A percentile compares a stretch with the other conserved stretches of the same genome.
Evolutionary conservation across 2,113 vertebrate genomes (phyloP).

Genomic region (Nycticorax nycticorax): DNA sequence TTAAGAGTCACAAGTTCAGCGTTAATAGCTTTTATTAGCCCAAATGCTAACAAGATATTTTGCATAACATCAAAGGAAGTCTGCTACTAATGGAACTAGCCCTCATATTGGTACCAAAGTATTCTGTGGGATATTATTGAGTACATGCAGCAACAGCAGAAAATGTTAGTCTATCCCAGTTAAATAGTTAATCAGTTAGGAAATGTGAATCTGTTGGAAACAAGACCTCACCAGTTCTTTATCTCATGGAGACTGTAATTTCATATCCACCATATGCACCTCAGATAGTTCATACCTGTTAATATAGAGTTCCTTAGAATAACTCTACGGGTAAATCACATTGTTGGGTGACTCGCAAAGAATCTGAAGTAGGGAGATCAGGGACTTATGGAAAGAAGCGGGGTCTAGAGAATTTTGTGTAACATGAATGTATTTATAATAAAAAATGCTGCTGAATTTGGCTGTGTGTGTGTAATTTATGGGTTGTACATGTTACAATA

Average conservation of each 20-base stretch:
- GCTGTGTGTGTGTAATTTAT: background rate
- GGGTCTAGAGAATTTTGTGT: background rate
- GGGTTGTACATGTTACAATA: background rate
- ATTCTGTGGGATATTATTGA: background rate
- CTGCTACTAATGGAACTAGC: background rate
- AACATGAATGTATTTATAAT: background rate
- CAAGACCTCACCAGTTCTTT: background rate
- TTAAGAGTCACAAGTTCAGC: constrained; percentile 1
- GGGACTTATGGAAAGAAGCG: background rate
- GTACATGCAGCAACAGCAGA: background rate
- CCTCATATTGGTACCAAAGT: background rate
- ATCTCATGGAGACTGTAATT: background rate
- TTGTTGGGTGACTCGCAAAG: background rate
- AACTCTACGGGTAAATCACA: background rate
- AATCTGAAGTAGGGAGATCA: background rate
- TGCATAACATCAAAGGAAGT: background rate
- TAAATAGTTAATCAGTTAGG: background rate
- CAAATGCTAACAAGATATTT: background rate
- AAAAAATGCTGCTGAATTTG: background rate
- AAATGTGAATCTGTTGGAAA: background rate
- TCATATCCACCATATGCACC: background rate
- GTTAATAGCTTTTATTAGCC: constrained; percentile 20
- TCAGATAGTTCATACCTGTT: background rate
- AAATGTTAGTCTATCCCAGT: constrained; percentile 5
- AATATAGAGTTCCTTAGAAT: background rate